phyloP scores from a whole-genome alignment of 2,797 vertebrate genomes.

The Telmatherina bonti region DNA sequence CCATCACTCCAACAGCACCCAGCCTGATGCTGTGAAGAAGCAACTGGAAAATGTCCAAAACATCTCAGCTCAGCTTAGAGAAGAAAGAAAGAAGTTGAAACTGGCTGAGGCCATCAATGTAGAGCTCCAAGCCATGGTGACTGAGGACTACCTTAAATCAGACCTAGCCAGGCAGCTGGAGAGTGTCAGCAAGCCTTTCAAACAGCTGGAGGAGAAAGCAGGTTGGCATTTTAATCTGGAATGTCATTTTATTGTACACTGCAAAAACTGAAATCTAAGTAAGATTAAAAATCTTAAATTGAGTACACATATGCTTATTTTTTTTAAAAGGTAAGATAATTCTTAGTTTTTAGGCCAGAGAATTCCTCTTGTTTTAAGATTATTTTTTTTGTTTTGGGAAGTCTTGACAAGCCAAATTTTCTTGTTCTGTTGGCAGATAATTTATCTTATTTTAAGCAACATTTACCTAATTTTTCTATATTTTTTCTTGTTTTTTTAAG shows the following conservation, averaged over 20 bases:
- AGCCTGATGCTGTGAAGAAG: slow-evolving; percentile 90
- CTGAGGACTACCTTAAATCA: slow-evolving; percentile 94
- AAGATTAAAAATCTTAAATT: too few species aligned
- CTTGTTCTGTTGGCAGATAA: too few species aligned
- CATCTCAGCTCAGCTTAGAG: slow-evolving; percentile 87
- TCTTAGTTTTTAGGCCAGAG: too few species aligned
- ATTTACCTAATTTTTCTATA: too few species aligned
- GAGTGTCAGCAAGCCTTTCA: slow-evolving; percentile 89
- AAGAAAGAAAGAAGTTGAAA: slow-evolving; percentile 88
- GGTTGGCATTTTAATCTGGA: slow-evolving; percentile 80
- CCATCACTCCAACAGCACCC: slow-evolving; percentile 86
- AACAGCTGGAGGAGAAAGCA: slow-evolving; percentile 94
- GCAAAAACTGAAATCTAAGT: background rate
- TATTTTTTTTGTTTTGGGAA: too few species aligned
- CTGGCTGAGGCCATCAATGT: slow-evolving; percentile 87
- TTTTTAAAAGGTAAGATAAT: too few species aligned
- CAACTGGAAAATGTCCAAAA: slow-evolving; percentile 89
- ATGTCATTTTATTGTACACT: slow-evolving; percentile 12
- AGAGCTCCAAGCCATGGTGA: slow-evolving; percentile 90
- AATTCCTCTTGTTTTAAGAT: too few species aligned
- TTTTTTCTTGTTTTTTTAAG: too few species aligned
- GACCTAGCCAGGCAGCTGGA: slow-evolving; percentile 93
- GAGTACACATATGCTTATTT: too few species aligned
- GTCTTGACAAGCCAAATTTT: too few species aligned
- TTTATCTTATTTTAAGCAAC: too few species aligned